These are phyloP conservation scores for Balaenoptera acutorostrata DNA, from an alignment of 2,113 vertebrate species.

Conservation along the genomic window DNA sequence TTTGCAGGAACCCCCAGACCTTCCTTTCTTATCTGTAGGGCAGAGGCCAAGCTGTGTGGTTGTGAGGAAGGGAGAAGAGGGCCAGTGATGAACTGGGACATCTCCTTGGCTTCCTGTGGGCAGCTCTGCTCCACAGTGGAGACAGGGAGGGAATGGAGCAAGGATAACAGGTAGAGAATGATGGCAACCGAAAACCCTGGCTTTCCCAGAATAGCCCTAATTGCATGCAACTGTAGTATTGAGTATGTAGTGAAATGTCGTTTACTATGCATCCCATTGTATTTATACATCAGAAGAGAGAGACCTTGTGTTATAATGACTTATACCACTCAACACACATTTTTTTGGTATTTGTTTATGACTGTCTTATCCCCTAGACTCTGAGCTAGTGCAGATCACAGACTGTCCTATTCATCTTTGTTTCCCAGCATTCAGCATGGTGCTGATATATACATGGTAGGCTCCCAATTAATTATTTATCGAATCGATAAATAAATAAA, in stretches of 20 bases:
- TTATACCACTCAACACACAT: background rate
- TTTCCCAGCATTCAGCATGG: background rate
- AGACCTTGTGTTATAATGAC: background rate
- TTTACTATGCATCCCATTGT: background rate
- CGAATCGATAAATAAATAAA: background rate
- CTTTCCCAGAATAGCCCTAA: background rate
- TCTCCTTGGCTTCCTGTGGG: background rate
- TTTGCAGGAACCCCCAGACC: background rate
- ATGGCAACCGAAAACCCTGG: background rate
- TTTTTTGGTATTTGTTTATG: background rate
- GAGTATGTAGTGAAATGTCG: background rate
- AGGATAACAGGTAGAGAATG: background rate
- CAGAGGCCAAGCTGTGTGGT: background rate
- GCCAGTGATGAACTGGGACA: rapidly evolving
- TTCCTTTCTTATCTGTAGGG: background rate
- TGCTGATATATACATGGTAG: background rate
- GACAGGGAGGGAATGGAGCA: background rate
- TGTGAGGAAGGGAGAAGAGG: background rate
- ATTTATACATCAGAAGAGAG: background rate
- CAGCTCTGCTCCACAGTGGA: background rate
- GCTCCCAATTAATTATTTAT: background rate
- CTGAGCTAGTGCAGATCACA: conserved; percentile 16
- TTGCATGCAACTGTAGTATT: background rate
- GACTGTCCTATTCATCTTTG: background rate
- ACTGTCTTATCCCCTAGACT: background rate